Conservation (phyloP, 2,113 vertebrate species). For the Pygoscelis adeliae region DNA sequence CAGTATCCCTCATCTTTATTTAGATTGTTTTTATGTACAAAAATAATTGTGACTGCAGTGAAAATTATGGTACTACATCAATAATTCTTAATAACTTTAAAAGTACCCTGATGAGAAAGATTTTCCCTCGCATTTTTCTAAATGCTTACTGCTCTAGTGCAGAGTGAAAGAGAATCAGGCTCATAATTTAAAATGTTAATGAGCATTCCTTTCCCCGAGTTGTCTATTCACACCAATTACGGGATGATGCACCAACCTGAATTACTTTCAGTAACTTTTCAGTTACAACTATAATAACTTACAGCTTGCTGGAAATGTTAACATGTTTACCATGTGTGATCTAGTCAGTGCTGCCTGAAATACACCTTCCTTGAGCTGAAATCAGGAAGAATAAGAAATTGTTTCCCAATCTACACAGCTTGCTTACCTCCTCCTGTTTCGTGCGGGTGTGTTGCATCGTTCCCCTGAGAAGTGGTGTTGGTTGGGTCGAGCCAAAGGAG, state of each 20-base stretch:
- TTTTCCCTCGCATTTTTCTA: neutral
- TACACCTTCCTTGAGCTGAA: neutral
- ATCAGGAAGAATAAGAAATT: neutral
- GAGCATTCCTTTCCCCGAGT: neutral
- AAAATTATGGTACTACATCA: neutral
- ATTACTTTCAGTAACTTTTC: neutral
- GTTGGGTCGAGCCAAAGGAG: conserved; percentile 85
- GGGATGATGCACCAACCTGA: neutral
- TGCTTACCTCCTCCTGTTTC: conserved; percentile 92
- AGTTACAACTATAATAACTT: neutral
- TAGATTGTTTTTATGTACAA: neutral
- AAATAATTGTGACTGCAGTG: neutral
- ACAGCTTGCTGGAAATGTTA: neutral
- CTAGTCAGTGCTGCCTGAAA: neutral
- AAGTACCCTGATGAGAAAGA: neutral
- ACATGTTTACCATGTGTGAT: neutral
- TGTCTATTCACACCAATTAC: neutral
- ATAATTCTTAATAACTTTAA: neutral
- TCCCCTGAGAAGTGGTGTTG: conserved; percentile 93
- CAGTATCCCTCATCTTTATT: neutral
- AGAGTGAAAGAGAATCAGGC: neutral
- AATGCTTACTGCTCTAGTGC: neutral
- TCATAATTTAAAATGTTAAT: neutral
- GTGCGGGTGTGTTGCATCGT: conserved; percentile 91
- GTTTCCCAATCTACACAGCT: neutral